Base-by-base conservation (phyloP, 2,113 vertebrate genomes). In the Redunca redunca region DNA sequence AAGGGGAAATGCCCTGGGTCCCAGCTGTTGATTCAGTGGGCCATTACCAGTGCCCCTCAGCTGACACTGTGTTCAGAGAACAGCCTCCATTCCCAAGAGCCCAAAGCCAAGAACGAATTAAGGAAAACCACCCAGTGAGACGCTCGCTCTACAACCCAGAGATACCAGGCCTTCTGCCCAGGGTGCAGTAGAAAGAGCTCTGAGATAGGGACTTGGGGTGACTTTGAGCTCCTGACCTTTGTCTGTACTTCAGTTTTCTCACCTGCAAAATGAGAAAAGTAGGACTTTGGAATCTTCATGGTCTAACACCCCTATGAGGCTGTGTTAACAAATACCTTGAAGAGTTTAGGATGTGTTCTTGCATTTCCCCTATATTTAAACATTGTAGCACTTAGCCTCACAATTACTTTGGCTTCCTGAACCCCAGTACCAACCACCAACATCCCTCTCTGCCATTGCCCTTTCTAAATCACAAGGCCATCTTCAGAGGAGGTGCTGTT, bases 1-100 rank as follows among this genome's bases (percentile, higher is more conserved):
- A 58, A 78, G 23, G 67, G 95, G 94, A 95, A 85, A 92, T 85
- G 74, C 93, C 88, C 92, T 62, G 88, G 78, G 28, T 30, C 71
- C 87, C 87, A 97, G 62, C 94, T 89, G 62, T 40, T 89, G 85
- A 58, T 86, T 83, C 77, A 52, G 36, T 58, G 80, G 77, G 48
- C 81, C 88, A 33, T 93, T 96, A 93, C 94, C 71, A 52, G 7
- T 82, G 74, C 33, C 36, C 95, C 74, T 36, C 6, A 4, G 58
- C 94, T 92, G 60, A 64, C 87, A n/a, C 25, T 53, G 60, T 67
- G 74, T 86, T 78, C 74, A 80, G 88, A 64, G 60, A 43, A 62
- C 67, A 48, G 30, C 50, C 30, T 71, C 83, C 15, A 21, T n/a
- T 92, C 64, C 43, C 57, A 60, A 74, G 86, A 88, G 74, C 52